Percentiles rank a stretch among this genome's conserved stretches.
phyloP scores from a whole-genome alignment of 92 coral and sea anemone genomes.

The Parazoanthus atlanticus region DNA sequence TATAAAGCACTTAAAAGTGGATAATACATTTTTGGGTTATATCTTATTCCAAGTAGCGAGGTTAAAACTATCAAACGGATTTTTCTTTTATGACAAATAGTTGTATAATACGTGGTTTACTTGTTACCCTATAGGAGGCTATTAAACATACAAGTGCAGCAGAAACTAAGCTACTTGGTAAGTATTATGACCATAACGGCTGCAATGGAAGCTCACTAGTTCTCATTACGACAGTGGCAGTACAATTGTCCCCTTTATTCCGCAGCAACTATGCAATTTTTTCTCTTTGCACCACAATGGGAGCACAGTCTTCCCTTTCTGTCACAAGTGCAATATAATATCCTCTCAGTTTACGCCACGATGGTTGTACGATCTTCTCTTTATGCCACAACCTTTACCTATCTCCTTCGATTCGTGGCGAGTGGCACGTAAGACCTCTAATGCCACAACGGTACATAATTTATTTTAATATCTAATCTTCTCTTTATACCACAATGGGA shows the following conservation, averaged over 20 bases:
- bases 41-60: neutral
- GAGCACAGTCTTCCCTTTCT: neutral
- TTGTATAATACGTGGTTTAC: neutral
- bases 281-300: too few relatives aligned
- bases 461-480: too few relatives aligned
- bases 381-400: too few relatives aligned
- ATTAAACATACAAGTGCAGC: conserved; percentile 76
- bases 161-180: conserved; percentile 86
- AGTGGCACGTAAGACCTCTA: too few relatives aligned
- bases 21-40: too few relatives aligned
- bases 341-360: too few relatives aligned
- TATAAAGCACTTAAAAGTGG: too few relatives aligned
- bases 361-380: too few relatives aligned
- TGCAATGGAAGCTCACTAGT: neutral
- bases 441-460: too few relatives aligned
- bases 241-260: neutral
- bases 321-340: too few relatives aligned
- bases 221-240: neutral
- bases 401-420: too few relatives aligned
- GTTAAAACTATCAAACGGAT: neutral
- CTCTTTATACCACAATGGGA: neutral
- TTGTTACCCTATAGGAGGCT: conserved; percentile 51
- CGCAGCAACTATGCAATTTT: neutral
- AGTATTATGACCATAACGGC: conserved; percentile 23
- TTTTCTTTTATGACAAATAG: too few relatives aligned